A percentile compares a stretch with the other conserved stretches of the same genome.
Conservation (phyloP, 2,888 invertebrate genomes). For the Xanthia icteritia region DNA sequence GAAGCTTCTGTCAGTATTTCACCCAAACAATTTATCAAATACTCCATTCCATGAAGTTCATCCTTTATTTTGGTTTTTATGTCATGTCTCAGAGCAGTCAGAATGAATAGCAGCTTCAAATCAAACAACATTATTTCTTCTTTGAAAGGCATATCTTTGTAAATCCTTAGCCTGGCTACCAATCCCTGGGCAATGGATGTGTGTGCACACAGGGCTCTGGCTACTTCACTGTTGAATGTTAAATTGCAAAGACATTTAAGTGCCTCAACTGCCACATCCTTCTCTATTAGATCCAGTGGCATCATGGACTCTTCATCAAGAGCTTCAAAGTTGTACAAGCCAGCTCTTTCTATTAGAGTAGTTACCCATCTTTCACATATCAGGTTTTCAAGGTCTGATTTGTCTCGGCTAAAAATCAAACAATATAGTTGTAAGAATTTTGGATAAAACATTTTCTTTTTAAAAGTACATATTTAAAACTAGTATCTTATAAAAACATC, state of each 20-base stretch:
- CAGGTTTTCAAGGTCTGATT: slow-evolving; percentile 92
- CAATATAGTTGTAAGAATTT: not conserved
- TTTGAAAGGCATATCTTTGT: slow-evolving; percentile 91
- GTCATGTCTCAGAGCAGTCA: slow-evolving; percentile 95
- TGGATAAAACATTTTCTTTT: not conserved
- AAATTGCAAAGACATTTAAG: slow-evolving; percentile 97
- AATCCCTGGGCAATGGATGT: slow-evolving; percentile 93
- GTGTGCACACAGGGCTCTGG: slow-evolving; percentile 87
- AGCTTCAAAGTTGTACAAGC: slow-evolving; percentile 87
- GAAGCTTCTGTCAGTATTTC: slow-evolving; percentile 89
- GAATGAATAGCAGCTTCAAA: slow-evolving; percentile 96
- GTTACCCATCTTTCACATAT: slow-evolving; percentile 93
- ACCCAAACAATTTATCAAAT: slow-evolving; percentile 92
- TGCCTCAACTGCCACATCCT: slow-evolving; percentile 93
- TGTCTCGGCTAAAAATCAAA: slow-evolving; percentile 93
- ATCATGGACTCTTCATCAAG: slow-evolving; percentile 79
- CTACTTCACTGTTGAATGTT: slow-evolving; percentile 92
- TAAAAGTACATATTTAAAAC: not conserved
- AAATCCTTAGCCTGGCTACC: slow-evolving; percentile 92
- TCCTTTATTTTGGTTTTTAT: slow-evolving; percentile 92
- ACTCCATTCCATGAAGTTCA: slow-evolving; percentile 92
- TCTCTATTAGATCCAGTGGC: slow-evolving; percentile 81
- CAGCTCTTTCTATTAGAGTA: slow-evolving; percentile 92
- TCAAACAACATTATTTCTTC: slow-evolving; percentile 95
- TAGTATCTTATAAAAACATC: not conserved